These are phyloP conservation scores for Machimus atricapillus DNA, from an alignment of 2,888 invertebrate genomes.

Conservation along the genomic window DNA sequence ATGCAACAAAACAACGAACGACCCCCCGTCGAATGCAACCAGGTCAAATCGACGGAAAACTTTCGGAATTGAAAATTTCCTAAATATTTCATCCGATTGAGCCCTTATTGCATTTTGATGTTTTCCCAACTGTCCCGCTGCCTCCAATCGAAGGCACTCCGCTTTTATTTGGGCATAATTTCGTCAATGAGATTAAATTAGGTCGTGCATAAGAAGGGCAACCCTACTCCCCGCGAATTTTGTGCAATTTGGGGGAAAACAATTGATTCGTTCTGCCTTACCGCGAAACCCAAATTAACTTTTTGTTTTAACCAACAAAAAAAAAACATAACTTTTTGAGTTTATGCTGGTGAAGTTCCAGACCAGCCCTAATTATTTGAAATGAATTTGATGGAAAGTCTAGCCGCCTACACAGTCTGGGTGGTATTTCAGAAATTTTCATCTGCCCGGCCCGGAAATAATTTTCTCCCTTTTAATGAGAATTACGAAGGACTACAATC, in stretches of 20 bases:
- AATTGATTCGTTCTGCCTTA: neutral
- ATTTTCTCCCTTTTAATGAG: neutral
- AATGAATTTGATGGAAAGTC: neutral
- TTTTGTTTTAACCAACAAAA: neutral
- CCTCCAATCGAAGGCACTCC: neutral
- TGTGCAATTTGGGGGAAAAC: neutral
- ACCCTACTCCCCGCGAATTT: neutral
- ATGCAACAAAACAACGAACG: neutral
- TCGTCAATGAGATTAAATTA: neutral
- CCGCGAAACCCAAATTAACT: neutral
- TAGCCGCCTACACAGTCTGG: neutral
- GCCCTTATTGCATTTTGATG: neutral
- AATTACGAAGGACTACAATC: neutral
- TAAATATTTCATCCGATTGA: neutral
- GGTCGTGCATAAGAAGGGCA: neutral
- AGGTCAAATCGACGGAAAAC: neutral
- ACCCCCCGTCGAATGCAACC: neutral
- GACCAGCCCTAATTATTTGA: neutral
- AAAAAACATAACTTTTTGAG: neutral
- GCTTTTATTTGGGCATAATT: neutral
- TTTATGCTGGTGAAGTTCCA: neutral
- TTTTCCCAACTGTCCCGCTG: neutral
- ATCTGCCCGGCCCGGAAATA: neutral
- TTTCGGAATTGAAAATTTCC: neutral
- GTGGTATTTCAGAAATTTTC: neutral